Percentiles rank a stretch among this genome's conserved stretches.
These are phyloP conservation scores for Spodoptera frugiperda DNA, from an alignment of 1,140 invertebrate species.

Conservation along the genomic window DNA sequence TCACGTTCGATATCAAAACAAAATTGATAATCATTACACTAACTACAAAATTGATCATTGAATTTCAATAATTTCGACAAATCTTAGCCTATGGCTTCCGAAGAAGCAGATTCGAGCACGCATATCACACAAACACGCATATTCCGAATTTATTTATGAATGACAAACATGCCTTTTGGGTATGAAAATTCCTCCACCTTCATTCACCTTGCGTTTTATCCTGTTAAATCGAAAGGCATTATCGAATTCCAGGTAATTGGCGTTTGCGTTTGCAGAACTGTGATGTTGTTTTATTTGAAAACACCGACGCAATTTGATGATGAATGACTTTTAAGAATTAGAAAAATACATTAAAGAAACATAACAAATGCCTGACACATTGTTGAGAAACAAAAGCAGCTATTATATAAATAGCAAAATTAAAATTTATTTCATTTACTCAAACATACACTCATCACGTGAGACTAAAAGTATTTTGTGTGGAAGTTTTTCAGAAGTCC, in stretches of 20 bases:
- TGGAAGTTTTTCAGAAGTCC: too few species aligned
- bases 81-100: conserved; percentile 71
- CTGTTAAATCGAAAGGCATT: neutral
- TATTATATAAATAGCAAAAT: too few species aligned
- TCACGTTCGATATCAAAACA: conserved; percentile 38
- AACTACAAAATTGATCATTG: conserved; percentile 52
- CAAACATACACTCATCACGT: too few species aligned
- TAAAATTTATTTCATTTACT: too few species aligned
- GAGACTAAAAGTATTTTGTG: too few species aligned
- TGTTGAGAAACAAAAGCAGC: too few species aligned
- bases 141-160: conserved; percentile 57
- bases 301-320: too few species aligned
- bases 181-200: conserved; percentile 58
- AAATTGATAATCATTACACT: conserved; percentile 43
- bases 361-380: too few species aligned
- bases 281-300: too few species aligned
- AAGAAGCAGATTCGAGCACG: conserved; percentile 67
- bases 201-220: conserved; percentile 32
- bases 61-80: conserved; percentile 36
- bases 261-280: neutral
- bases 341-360: too few species aligned
- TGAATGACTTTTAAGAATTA: too few species aligned
- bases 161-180: conserved; percentile 68
- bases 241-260: neutral
- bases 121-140: conserved; percentile 65